phyloP scores from a whole-genome alignment of 2,797 vertebrate species.

The Antrozous pallidus region DNA sequence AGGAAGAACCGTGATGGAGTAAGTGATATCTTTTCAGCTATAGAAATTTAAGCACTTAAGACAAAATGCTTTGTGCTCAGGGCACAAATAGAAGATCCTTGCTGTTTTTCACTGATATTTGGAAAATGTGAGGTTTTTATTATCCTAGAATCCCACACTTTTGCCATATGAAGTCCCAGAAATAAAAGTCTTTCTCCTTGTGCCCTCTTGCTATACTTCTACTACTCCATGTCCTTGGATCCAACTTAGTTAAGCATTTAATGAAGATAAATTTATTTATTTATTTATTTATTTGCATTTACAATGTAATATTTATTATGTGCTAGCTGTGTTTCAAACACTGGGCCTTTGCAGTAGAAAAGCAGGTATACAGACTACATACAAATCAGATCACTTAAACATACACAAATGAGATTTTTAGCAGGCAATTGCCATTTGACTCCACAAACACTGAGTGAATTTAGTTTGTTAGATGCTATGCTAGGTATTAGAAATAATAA shows the following conservation, averaged over 20 bases:
- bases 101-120: background rate
- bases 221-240: background rate
- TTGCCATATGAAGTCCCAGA: background rate
- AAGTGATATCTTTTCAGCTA: background rate
- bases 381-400: conserved; percentile 32
- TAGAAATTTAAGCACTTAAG: background rate
- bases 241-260: background rate
- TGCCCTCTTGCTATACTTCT: background rate
- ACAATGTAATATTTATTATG: background rate
- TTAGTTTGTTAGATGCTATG: background rate
- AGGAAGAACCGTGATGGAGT: background rate
- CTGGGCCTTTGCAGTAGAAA: background rate
- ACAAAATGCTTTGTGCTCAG: background rate
- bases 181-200: background rate
- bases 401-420: background rate
- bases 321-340: background rate
- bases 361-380: background rate
- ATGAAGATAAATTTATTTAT: background rate
- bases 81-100: background rate
- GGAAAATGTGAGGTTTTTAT: background rate
- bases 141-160: background rate
- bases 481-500: background rate
- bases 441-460: background rate
- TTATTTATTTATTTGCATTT: conserved; percentile 21
- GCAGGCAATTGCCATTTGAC: background rate